Conservation (phyloP, 2,113 vertebrate species). For the Verasper variegatus region DNA sequence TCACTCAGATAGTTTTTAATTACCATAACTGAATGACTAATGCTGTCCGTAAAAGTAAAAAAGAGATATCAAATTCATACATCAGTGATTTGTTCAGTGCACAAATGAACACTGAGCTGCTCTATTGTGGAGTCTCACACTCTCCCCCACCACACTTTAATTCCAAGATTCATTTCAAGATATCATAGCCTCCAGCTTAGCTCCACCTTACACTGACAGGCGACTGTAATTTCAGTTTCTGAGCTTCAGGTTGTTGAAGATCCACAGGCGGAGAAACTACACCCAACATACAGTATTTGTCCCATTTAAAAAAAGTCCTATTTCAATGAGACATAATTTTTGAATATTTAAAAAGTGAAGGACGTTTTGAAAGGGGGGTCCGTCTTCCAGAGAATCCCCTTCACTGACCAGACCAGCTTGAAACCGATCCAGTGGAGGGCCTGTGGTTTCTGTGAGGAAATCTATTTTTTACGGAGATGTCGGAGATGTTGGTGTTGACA, state of each 20-base stretch:
- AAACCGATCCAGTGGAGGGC: constrained; percentile 12
- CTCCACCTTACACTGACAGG: constrained; percentile 10
- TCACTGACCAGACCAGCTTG: neutral
- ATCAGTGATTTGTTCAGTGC: constrained; percentile 21
- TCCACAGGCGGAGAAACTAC: constrained; percentile 9
- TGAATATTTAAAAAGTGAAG: neutral
- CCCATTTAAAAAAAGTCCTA: neutral
- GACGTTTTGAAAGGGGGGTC: neutral
- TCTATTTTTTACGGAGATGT: constrained; percentile 40
- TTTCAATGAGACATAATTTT: neutral
- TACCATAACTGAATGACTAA: constrained; percentile 64
- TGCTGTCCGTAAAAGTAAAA: constrained; percentile 5
- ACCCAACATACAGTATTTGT: neutral
- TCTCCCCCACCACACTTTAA: constrained; percentile 17
- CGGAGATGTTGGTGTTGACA: constrained; percentile 69
- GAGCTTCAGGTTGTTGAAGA: neutral
- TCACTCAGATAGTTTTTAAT: constrained; percentile 62
- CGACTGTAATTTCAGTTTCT: constrained; percentile 11
- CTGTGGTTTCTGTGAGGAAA: constrained; percentile 2
- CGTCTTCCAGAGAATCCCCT: neutral
- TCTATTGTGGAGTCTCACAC: constrained; percentile 22
- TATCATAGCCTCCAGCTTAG: constrained; percentile 26
- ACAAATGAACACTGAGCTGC: constrained; percentile 30
- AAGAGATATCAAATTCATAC: constrained; percentile 37
- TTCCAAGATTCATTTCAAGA: constrained; percentile 38